Evolutionary conservation across 2,888 invertebrate genomes (phyloP), one percentile per base, ranked within the genome.

Genomic region (Lingula anatina): DNA sequence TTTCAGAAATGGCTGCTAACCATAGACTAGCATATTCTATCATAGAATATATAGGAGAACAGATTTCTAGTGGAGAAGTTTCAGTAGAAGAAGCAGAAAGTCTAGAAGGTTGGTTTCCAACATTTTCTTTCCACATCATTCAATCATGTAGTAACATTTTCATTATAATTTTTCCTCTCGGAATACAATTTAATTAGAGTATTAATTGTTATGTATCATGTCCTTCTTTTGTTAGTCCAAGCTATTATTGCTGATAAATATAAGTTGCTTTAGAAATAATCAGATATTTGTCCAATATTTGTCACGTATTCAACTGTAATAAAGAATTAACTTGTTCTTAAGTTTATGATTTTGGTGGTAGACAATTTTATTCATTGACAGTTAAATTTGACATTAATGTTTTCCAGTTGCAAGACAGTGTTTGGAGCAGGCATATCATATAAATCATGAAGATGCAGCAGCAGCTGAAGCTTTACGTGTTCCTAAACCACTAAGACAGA

Each of bases 391-490:
- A 31, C 5, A 23, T n/a, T 12, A 42, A 18, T 49, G 45, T 44
- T 41, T 64, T 73, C 27, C 62, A 80, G 96, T 97, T 50, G 92
- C 93, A 36, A 85, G 90, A 59, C 95, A 96, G 79, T 96, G 96
- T 77, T 81, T 95, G 61, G 92, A 95, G 78, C 88, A 89, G 43
- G 90, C 92, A 5, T 96, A 90, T 75, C 86, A 86, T 60, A 80
- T 94, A 1, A 75, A 73, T 55, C 73, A 77, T 28, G 70, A 74
- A 49, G 79, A 81, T 59, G 67, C 68, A 28, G 57, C 60, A 23
- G 59, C 60, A 42, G 59, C 62, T 5, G 61, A 61, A n/a, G 66
- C 71, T 31, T 70, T 73, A 42, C 64, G 66, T 44, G 64, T 75
- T 18, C 70, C 73, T 9, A 71, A 68, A 46, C 70, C 78, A 42